Evolutionary conservation across 2,113 vertebrate species (phyloP), one percentile per base, ranked within the genome.

Genomic region (Leptosomus discolor): DNA sequence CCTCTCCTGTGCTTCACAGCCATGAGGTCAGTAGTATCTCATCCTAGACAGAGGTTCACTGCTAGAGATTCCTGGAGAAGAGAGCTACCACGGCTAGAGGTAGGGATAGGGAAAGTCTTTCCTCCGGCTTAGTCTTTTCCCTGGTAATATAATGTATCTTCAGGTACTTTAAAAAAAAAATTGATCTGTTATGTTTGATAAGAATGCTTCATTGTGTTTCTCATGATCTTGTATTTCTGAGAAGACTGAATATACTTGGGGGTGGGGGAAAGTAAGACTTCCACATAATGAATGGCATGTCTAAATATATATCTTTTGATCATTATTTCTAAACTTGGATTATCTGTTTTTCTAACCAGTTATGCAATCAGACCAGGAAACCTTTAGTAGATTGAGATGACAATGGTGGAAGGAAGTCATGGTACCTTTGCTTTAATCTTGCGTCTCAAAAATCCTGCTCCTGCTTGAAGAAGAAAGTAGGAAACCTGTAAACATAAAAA

Each of bases 61-160:
- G 17, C 27, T 92, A 56, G 4, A 26, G 9, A 30, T 50, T 58
- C 10, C 51, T 60, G 39, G n/a, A 68, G 22, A 75, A 61, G 14
- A 36, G 23, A 77, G 23, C 10, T 58, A 15, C 9, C 1, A 4
- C 8, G 21, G 5, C 4, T 15, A 11, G 15, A 43, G 4, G 11
- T 26, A 46, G 4, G 5, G 7, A 3, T 6, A 41, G 20, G 0
- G 2, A 45, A 58, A 4, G 11, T 46, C 5, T 60, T 56, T 79
- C 4, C 9, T 75, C 18, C 75, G 37, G 12, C 8, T 88, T 63
- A 20, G 13, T 54, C 18, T 68, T 68, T 82, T 43, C 8, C 5
- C 5, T 23, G 26, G 4, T 43, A 67, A 48, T 12, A 37, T 9
- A 36, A 20, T 4, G 2, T 18, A 27, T 48, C 5, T 41, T 36